Conservation (phyloP, 1,140 invertebrate genomes). For the Ylistrum balloti region DNA sequence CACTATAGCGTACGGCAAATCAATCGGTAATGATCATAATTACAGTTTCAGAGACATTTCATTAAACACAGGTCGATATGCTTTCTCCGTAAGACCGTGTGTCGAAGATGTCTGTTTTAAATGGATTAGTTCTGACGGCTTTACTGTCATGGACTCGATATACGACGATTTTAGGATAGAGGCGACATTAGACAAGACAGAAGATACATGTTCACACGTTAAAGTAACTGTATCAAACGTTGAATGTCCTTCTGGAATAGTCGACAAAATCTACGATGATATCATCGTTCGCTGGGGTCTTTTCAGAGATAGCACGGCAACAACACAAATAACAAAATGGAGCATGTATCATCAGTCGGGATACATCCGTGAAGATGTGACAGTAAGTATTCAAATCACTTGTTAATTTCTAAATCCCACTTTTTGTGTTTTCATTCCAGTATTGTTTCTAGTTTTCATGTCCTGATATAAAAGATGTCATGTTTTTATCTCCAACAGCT, state of each 20-base stretch:
- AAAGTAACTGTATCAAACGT: background rate
- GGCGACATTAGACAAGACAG: background rate
- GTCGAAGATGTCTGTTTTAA: background rate
- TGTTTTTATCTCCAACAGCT: constrained; percentile 23
- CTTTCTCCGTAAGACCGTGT: background rate
- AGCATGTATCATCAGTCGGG: background rate
- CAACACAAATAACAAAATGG: background rate
- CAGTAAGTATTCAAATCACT: too few species aligned
- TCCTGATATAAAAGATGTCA: too few species aligned
- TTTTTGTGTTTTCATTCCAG: too few species aligned
- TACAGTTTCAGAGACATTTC: background rate
- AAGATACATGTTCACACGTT: background rate
- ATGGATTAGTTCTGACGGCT: background rate
- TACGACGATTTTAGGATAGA: background rate
- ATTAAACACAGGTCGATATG: background rate
- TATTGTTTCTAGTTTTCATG: too few species aligned
- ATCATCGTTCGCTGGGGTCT: background rate
- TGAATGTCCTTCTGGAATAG: background rate
- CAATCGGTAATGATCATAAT: background rate
- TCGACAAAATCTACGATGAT: background rate
- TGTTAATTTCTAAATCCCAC: too few species aligned
- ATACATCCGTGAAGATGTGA: too few species aligned
- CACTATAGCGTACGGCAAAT: background rate
- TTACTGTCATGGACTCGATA: background rate
- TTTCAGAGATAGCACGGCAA: background rate